Conservation (phyloP, 1,140 invertebrate species). For the Drosophila paulistorum region DNA sequence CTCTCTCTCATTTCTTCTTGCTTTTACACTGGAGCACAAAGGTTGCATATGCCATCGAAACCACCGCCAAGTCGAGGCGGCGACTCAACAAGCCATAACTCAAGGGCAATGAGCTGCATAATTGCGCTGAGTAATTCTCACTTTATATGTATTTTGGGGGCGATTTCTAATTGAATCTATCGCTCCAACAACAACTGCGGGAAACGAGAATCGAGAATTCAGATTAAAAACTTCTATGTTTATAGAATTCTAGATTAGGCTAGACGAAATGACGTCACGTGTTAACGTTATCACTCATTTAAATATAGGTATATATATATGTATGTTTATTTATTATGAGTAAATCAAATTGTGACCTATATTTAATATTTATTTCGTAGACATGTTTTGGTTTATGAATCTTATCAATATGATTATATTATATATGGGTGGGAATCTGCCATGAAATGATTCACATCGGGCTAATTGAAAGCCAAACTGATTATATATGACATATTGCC, state of each 20-base stretch:
- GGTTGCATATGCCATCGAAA: constrained; percentile 46
- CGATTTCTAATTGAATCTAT: constrained; percentile 53
- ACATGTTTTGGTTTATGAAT: constrained; percentile 10
- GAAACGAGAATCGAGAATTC: constrained; percentile 28
- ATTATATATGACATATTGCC: not conserved
- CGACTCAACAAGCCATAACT: constrained; percentile 66
- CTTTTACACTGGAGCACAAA: constrained; percentile 4
- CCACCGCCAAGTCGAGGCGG: too few relatives aligned
- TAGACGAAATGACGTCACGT: constrained; percentile 34
- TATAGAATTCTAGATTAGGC: constrained; percentile 35
- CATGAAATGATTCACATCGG: not conserved
- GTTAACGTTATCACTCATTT: constrained; percentile 5
- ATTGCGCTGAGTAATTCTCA: constrained; percentile 81
- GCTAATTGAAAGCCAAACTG: not conserved
- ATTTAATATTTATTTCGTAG: constrained; percentile 2
- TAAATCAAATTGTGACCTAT: constrained; percentile 14
- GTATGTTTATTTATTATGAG: not conserved
- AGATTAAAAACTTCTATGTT: constrained; percentile 41
- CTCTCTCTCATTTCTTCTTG: not conserved
- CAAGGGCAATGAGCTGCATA: constrained; percentile 80
- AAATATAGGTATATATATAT: not conserved
- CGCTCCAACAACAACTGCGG: not conserved
- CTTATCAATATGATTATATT: constrained; percentile 4
- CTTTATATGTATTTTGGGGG: constrained; percentile 63
- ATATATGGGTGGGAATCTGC: not conserved